Evolutionary conservation across 1,140 invertebrate species (phyloP), one percentile per base, ranked within the genome.

Genomic region (Mya arenaria): DNA sequence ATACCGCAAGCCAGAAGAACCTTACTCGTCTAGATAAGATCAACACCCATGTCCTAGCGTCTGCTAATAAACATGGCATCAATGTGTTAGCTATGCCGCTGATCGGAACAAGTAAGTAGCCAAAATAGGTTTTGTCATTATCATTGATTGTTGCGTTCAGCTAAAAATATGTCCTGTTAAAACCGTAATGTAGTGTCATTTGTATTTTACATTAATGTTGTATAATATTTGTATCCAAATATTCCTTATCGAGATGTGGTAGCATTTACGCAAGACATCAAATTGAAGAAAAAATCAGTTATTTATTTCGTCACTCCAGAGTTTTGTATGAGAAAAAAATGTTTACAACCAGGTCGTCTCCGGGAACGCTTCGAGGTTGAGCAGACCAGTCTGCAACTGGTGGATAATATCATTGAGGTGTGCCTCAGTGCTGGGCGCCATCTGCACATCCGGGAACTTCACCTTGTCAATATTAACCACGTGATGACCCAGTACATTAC

Each of bases 401-500:
- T 80, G 30, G 77, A 80, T 44, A 62, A 60, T 41, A 48, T 80
- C 13, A 80, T 80, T 6, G 77, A 80, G 37, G 1, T 80, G 32
- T 69, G 55, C 32, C 36, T 80, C 0, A 68, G 48, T 37, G 34
- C 71, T 6, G 77, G 56, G 0, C 30, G 25, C 13, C 23, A 56
- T 2, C n/a, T 80, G 19, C 66, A 34, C 5, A 52, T 80, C 15
- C 37, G 36, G n/a, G 77, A 80, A 48, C 65, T 80, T 17, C 77
- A 80, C 58, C 39, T 80, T 34, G 77, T 80, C 32, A 80, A 80
- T 39, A 68, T 44, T 6, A 80, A 80, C 66, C 65, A 80, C 55
- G 65, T 71, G 0, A 58, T 71, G 62, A 80, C 77, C 5, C 77
- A 80, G 58, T 68, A 39, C 23, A 30, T 80, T 34, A 80, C 65